These are phyloP conservation scores for Channa striata DNA, from an alignment of 2,797 vertebrate genomes.

Conservation along the genomic window DNA sequence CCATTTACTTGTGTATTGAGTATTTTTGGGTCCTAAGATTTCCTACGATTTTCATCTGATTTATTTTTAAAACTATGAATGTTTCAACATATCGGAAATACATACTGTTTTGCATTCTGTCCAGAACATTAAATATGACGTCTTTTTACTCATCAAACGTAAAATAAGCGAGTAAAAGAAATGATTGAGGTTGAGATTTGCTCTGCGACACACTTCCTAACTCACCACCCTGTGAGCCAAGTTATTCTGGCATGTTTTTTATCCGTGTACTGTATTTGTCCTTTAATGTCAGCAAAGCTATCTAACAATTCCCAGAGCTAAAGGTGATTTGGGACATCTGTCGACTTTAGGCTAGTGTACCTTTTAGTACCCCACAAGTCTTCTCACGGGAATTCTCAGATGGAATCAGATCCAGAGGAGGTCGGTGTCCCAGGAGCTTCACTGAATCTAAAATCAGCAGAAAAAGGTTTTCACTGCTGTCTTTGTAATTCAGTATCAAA, in stretches of 20 bases:
- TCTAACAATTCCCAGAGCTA: conserved; percentile 62
- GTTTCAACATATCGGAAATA: conserved; percentile 41
- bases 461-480: conserved; percentile 55
- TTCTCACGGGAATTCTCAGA: conserved; percentile 61
- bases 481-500: conserved; percentile 62
- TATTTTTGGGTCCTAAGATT: too few relatives aligned
- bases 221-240: conserved; percentile 48
- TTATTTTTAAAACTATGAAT: conserved; percentile 11
- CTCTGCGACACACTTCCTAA: neutral
- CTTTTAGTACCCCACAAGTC: conserved; percentile 73
- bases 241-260: conserved; percentile 48
- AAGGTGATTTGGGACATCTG: conserved; percentile 70
- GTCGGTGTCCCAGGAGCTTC: conserved; percentile 57
- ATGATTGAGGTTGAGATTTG: conserved; percentile 22
- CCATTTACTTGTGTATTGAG: too few relatives aligned
- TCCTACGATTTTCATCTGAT: conserved; percentile 36
- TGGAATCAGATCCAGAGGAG: conserved; percentile 62
- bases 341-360: conserved; percentile 61
- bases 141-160: conserved; percentile 13
- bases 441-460: conserved; percentile 72
- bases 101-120: conserved; percentile 3
- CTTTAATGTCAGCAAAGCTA: conserved; percentile 57
- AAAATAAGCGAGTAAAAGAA: conserved; percentile 2
- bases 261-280: conserved; percentile 57
- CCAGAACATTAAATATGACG: conserved; percentile 8